phyloP scores from a whole-genome alignment of 2,797 vertebrate genomes.

The Lepus oiostolus region DNA sequence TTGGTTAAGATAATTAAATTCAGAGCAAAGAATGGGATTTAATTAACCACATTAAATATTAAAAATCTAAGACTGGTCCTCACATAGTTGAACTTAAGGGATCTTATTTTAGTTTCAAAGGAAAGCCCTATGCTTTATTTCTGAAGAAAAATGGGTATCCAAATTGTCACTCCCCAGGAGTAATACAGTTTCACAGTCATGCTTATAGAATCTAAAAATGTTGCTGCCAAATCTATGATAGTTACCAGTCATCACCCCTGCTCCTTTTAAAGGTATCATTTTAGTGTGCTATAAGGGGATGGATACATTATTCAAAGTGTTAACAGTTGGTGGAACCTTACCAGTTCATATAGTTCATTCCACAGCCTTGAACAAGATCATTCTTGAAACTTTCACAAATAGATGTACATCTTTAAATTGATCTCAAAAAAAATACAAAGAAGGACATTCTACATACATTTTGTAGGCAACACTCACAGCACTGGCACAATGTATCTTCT shows the following conservation, averaged over 20 bases:
- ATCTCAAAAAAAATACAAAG: conserved; percentile 50
- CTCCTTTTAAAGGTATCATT: conserved; percentile 2
- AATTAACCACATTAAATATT: conserved; percentile 83
- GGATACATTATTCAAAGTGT: conserved; percentile 19
- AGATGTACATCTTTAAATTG: conserved; percentile 65
- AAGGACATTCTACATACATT: conserved; percentile 36
- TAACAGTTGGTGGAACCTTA: conserved; percentile 11
- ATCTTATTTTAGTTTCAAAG: conserved; percentile 68
- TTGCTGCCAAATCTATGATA: conserved; percentile 34
- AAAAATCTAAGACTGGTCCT: conserved; percentile 75
- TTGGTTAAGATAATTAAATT: conserved; percentile 87
- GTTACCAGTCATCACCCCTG: conserved; percentile 4
- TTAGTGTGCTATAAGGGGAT: neutral
- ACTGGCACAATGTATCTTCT: conserved; percentile 52
- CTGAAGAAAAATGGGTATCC: conserved; percentile 58
- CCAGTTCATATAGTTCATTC: conserved; percentile 48
- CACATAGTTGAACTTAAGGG: conserved; percentile 58
- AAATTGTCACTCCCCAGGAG: neutral
- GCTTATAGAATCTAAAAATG: conserved; percentile 10
- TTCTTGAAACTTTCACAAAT: conserved; percentile 51
- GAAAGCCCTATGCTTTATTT: conserved; percentile 41
- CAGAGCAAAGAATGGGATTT: conserved; percentile 83
- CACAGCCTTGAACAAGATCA: conserved; percentile 10
- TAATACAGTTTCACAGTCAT: neutral
- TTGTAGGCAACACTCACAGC: conserved; percentile 19